Evolutionary conservation across 2,113 vertebrate species (phyloP).

Genomic region (Oreochromis tanganicae): DNA sequence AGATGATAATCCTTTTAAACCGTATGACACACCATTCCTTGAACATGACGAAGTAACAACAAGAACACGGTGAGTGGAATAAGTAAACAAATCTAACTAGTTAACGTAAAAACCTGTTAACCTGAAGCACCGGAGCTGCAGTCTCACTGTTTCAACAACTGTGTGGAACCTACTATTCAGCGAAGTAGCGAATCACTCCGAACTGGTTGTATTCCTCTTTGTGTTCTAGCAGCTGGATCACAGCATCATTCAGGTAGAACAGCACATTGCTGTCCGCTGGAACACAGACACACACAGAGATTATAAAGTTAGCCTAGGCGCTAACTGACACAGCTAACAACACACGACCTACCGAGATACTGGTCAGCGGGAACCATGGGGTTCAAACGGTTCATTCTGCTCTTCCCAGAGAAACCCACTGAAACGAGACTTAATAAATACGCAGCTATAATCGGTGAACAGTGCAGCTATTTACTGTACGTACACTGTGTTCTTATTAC

Average conservation of each 20-base stretch:
- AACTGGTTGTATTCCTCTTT: constrained; percentile 89
- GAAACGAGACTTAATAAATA: background rate
- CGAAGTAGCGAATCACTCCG: constrained; percentile 88
- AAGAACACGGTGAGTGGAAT: background rate
- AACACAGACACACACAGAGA: background rate
- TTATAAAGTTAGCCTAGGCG: background rate
- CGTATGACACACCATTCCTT: background rate
- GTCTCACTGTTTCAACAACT: background rate
- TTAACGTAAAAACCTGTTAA: background rate
- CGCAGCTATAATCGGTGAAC: background rate
- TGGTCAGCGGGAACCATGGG: constrained; percentile 33
- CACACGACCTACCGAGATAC: constrained; percentile 54
- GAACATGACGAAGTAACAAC: background rate
- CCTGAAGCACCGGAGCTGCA: background rate
- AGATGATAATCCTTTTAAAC: background rate
- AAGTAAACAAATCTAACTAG: background rate
- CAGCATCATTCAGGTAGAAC: constrained; percentile 91
- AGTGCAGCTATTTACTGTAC: background rate
- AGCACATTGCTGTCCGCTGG: constrained; percentile 86
- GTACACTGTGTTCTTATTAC: background rate
- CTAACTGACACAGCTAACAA: background rate
- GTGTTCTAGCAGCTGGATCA: constrained; percentile 90
- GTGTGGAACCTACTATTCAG: constrained; percentile 83
- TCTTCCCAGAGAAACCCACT: background rate
- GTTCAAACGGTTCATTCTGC: constrained; percentile 52